Conservation (phyloP, 64 coral and sea anemone species). For the Porites australiensis region DNA sequence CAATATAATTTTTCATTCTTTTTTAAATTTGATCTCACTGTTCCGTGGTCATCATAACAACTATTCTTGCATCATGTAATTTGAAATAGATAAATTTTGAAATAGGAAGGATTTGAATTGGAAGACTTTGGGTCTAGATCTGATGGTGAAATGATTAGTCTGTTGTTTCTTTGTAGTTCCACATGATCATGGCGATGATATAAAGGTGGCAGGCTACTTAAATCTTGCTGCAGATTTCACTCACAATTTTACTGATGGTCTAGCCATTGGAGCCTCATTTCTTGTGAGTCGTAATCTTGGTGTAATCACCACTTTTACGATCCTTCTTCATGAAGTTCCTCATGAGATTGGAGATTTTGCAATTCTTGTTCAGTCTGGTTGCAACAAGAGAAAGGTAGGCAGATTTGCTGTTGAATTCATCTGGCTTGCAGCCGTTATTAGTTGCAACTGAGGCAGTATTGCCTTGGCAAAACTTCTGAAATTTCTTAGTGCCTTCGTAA, state of each 20-base stretch:
- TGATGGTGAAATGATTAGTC: background rate
- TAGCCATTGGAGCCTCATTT: conserved; percentile 98
- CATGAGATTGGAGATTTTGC: conserved; percentile 99
- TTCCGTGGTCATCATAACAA: too few relatives aligned
- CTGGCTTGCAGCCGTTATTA: too few relatives aligned
- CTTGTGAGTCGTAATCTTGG: conserved; percentile 89
- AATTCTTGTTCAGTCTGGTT: conserved; percentile 96
- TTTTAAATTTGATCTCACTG: too few relatives aligned
- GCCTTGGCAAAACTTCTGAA: too few relatives aligned
- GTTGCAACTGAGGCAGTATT: too few relatives aligned
- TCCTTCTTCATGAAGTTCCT: conserved; percentile 96
- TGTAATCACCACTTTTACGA: conserved; percentile 94
- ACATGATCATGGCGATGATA: conserved; percentile 71
- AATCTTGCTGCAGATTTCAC: conserved; percentile 98
- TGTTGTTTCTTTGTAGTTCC: background rate
- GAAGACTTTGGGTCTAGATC: background rate
- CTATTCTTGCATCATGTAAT: too few relatives aligned
- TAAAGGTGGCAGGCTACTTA: conserved; percentile 95
- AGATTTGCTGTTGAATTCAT: background rate
- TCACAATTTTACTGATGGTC: conserved; percentile 97
- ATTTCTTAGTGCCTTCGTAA: too few relatives aligned
- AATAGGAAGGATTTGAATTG: background rate
- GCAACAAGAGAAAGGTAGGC: conserved; percentile 90
- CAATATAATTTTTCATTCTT: too few relatives aligned
- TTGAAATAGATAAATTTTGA: too few relatives aligned